A percentile compares a stretch with the other conserved stretches of the same genome.
Conservation (phyloP, 2,113 vertebrate genomes). For the Seriola dumerili region DNA sequence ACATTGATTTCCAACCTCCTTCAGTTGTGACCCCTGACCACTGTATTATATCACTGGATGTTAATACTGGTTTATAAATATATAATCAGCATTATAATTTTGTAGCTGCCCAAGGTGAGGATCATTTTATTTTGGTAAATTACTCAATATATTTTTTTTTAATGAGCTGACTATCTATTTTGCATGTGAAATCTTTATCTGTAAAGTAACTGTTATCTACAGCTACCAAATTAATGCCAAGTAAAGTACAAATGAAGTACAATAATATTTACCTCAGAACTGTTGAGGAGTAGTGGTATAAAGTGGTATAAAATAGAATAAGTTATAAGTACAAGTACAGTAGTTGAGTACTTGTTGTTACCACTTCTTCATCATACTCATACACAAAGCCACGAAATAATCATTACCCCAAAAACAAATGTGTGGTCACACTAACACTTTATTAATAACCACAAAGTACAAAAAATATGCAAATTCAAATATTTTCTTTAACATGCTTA, state of each 20-base stretch:
- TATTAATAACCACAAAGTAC: conserved; percentile 1
- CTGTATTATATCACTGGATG: neutral
- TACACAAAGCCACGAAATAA: neutral
- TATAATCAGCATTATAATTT: neutral
- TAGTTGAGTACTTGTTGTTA: too few species aligned
- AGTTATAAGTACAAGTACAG: neutral
- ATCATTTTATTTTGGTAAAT: neutral
- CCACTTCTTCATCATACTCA: neutral
- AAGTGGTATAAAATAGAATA: neutral
- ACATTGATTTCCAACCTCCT: too few species aligned
- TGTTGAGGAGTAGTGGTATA: neutral
- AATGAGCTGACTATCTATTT: neutral
- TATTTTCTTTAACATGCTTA: neutral
- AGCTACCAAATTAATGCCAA: neutral
- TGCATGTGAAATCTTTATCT: neutral
- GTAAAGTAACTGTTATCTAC: neutral
- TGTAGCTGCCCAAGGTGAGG: neutral
- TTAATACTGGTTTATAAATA: neutral
- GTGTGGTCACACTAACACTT: neutral
- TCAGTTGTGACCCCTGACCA: neutral
- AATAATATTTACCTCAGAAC: neutral
- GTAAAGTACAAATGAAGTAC: neutral
- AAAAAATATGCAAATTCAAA: neutral
- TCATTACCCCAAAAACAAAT: neutral
- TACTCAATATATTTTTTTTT: neutral